phyloP scores from a whole-genome alignment of 1,140 invertebrate genomes.

The Drosophila kurseongensis region DNA sequence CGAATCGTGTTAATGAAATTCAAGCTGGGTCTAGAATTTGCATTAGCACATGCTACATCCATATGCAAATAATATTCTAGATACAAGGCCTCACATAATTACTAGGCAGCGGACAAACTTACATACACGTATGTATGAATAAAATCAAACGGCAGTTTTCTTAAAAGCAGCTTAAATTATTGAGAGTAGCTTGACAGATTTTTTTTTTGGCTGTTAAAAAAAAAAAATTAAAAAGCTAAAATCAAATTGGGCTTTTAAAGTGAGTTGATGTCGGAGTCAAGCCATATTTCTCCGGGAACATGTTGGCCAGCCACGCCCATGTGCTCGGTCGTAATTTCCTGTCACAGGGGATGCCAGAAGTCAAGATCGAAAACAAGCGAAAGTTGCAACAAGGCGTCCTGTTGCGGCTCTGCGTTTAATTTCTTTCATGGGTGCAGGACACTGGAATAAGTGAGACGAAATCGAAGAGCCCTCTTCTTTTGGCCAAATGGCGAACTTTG shows the following conservation, averaged over 20 bases:
- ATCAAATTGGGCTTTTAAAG: not conserved
- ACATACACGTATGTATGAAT: no score
- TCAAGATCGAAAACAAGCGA: conserved; percentile 71
- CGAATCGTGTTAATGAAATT: conserved; percentile 77
- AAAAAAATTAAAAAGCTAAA: no score
- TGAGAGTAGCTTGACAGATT: no score
- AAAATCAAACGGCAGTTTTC: no score
- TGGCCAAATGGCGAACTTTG: conserved; percentile 14
- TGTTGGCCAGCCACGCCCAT: conserved; percentile 40
- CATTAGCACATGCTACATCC: conserved; percentile 26
- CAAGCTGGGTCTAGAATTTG: conserved; percentile 46
- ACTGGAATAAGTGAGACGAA: conserved; percentile 35
- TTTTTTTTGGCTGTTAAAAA: no score
- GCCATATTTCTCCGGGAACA: conserved; percentile 29
- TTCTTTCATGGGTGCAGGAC: conserved; percentile 50
- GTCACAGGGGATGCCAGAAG: conserved; percentile 49
- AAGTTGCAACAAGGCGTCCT: conserved; percentile 58
- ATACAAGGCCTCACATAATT: conserved; percentile 3
- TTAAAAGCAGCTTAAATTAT: no score
- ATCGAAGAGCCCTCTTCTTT: conserved; percentile 44
- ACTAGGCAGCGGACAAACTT: not conserved
- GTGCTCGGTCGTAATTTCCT: conserved; percentile 14
- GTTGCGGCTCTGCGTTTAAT: conserved; percentile 57
- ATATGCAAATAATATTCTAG: conserved; percentile 9
- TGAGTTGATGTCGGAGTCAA: not conserved